phyloP scores from a whole-genome alignment of 2,888 invertebrate species.

The Arrhopalites spinosus region DNA sequence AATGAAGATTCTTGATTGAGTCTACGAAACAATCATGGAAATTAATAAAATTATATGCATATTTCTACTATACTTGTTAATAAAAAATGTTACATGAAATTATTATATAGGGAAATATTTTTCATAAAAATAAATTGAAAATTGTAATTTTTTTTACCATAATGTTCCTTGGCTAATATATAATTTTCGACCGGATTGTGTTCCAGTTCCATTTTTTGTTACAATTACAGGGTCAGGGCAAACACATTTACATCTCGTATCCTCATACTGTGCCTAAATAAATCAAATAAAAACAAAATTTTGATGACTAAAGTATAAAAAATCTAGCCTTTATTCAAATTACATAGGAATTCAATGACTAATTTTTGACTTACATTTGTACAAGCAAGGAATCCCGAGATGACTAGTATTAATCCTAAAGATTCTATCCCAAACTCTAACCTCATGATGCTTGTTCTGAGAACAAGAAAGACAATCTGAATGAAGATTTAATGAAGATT shows the following conservation, averaged over 20 bases:
- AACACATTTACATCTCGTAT: slow-evolving; percentile 83
- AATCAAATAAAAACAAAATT: too few relatives aligned
- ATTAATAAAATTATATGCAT: too few relatives aligned
- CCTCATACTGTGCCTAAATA: slow-evolving; percentile 74
- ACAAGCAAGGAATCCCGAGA: background rate
- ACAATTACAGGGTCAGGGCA: slow-evolving; percentile 80
- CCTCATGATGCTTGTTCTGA: background rate
- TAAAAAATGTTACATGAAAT: too few relatives aligned
- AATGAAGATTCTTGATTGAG: too few relatives aligned
- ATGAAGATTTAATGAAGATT: background rate
- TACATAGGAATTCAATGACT: background rate
- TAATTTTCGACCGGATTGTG: slow-evolving; percentile 64
- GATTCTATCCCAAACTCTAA: background rate
- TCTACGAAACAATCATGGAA: too few relatives aligned
- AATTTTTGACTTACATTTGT: slow-evolving; percentile 1
- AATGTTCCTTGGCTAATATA: slow-evolving; percentile 80
- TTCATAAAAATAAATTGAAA: too few relatives aligned
- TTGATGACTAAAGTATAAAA: too few relatives aligned
- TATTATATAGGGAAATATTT: too few relatives aligned
- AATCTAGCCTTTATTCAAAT: background rate
- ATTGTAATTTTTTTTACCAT: slow-evolving; percentile 65
- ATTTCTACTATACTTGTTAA: too few relatives aligned
- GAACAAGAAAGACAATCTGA: background rate
- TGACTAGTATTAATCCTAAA: slow-evolving; percentile 5
- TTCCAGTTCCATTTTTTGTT: slow-evolving; percentile 41